Percentiles rank a stretch among this genome's conserved stretches.
These are phyloP conservation scores for Crioceris asparagi DNA, from an alignment of 2,888 invertebrate genomes.

Conservation along the genomic window DNA sequence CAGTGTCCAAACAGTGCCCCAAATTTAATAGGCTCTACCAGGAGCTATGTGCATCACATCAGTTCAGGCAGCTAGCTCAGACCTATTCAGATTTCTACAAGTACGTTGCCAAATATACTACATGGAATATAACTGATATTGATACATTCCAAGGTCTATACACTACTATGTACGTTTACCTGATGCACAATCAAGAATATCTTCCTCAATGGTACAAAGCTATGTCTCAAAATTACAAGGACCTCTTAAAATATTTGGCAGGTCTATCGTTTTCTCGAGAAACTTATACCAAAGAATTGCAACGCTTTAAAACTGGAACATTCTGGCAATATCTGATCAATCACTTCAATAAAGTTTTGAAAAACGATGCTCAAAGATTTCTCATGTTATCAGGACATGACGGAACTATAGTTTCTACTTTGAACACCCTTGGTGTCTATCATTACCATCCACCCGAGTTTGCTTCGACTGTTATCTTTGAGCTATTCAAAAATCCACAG, in stretches of 20 bases:
- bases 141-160: constrained; percentile 5
- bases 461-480: constrained; percentile 57
- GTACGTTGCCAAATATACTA: constrained; percentile 9
- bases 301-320: constrained; percentile 50
- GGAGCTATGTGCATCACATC: constrained; percentile 2
- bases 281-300: constrained; percentile 46
- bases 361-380: constrained; percentile 41
- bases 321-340: constrained; percentile 58
- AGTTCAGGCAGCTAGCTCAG: constrained; percentile 7
- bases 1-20: constrained; percentile 42
- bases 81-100: constrained; percentile 3
- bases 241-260: constrained; percentile 44
- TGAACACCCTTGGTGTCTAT: constrained; percentile 60
- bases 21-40: constrained; percentile 8
- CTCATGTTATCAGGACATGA: constrained; percentile 75
- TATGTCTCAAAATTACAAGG: too few relatives aligned
- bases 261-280: constrained; percentile 46
- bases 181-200: constrained; percentile 8
- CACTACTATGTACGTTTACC: constrained; percentile 10
- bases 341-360: constrained; percentile 42
- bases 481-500: constrained; percentile 41
- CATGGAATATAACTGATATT: constrained; percentile 9
- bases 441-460: constrained; percentile 58
- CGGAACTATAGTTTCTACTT: constrained; percentile 60
- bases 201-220: constrained; percentile 12